Conservation (phyloP, 1,140 invertebrate genomes). For the Caenorhabditis inopinata region DNA sequence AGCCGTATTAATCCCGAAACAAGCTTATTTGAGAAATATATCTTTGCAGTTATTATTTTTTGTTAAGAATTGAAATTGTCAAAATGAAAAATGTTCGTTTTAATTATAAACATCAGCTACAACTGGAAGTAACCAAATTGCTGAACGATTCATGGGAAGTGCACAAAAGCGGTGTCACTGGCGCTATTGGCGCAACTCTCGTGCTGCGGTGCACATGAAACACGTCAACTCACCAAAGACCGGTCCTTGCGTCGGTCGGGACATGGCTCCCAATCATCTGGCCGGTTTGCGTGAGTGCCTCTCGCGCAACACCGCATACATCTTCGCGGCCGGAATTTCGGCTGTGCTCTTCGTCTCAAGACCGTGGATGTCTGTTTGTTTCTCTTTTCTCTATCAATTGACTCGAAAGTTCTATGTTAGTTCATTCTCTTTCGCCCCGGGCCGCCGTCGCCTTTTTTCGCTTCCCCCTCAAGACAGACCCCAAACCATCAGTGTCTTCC, state of each 20-base stretch:
- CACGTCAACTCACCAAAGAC: slow-evolving; percentile 23
- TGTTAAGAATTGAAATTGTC: too few species aligned
- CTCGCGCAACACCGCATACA: slow-evolving; percentile 15
- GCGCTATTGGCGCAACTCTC: neutral
- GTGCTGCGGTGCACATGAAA: neutral
- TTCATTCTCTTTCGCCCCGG: neutral
- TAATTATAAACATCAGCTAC: too few species aligned
- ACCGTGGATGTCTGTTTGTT: slow-evolving; percentile 2
- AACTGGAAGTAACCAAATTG: too few species aligned
- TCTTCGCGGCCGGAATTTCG: slow-evolving; percentile 12
- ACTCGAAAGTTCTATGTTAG: slow-evolving; percentile 29
- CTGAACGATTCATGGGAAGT: neutral
- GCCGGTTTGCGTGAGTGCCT: neutral
- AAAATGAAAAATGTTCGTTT: too few species aligned
- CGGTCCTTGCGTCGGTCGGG: slow-evolving; percentile 17
- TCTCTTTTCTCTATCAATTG: slow-evolving; percentile 18
- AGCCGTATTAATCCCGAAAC: too few species aligned
- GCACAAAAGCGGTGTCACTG: neutral
- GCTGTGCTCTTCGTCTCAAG: neutral
- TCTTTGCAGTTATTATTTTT: too few species aligned
- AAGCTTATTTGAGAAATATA: too few species aligned
- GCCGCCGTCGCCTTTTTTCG: neutral
- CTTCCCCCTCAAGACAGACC: neutral
- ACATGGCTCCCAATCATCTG: slow-evolving; percentile 23
- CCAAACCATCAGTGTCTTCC: neutral